Evolutionary conservation across 2,797 vertebrate species (phyloP).

Genomic region (Poecilia picta): DNA sequence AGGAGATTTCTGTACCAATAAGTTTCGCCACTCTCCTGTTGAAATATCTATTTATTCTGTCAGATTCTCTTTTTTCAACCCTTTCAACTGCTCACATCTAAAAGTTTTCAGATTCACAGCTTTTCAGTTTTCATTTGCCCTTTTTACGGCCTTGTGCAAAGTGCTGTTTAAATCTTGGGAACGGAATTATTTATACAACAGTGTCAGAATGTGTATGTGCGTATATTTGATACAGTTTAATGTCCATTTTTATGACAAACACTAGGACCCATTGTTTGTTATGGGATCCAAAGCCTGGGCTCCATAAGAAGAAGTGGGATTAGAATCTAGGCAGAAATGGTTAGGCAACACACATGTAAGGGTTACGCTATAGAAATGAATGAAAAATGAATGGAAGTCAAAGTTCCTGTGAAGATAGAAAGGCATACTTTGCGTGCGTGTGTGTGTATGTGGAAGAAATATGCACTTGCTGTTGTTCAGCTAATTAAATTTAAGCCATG

Average conservation of each 20-base stretch:
- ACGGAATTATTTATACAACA: conserved; percentile 47
- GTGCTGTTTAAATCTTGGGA: conserved; percentile 63
- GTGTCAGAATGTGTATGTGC: conserved; percentile 28
- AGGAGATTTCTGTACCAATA: background rate
- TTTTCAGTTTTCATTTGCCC: conserved; percentile 41
- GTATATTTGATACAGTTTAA: background rate
- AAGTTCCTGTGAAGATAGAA: background rate
- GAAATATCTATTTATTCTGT: conserved; percentile 14
- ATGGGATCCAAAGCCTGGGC: too few species aligned
- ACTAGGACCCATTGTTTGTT: background rate
- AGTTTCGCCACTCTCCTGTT: background rate
- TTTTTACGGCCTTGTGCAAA: conserved; percentile 66
- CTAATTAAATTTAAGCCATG: conserved; percentile 45
- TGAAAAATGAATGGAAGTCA: background rate
- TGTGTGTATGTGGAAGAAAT: conserved; percentile 11
- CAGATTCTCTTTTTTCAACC: conserved; percentile 10
- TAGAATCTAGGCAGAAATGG: too few species aligned
- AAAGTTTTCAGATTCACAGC: conserved; percentile 55
- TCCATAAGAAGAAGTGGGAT: too few species aligned
- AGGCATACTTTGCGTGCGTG: conserved; percentile 3
- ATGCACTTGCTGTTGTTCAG: conserved; percentile 42
- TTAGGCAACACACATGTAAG: background rate
- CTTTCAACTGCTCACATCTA: conserved; percentile 47
- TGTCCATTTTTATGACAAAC: background rate
- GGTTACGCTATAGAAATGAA: background rate